Evolutionary conservation across 37 sponge, comb jelly and placozoan species (phyloP).

Genomic region (Ephydatia muelleri): DNA sequence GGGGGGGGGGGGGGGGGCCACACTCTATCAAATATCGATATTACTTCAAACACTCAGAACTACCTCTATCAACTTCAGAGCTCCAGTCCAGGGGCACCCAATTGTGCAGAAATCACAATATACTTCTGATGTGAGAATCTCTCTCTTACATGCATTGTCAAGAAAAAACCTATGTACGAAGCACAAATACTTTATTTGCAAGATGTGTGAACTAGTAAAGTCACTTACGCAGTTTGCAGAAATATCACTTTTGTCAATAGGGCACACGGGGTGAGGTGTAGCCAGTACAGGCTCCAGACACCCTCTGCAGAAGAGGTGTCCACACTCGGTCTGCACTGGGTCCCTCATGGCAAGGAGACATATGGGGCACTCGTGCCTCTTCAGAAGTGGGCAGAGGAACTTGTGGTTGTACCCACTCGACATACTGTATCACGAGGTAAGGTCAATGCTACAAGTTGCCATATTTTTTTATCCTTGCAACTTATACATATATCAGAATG

Average conservation of each 20-base stretch:
- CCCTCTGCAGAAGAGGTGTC: conserved; percentile 62
- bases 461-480: too few relatives aligned
- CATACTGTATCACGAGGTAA: too few relatives aligned
- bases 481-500: too few relatives aligned
- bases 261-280: conserved; percentile 30
- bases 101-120: not conserved
- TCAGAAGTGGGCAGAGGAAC: conserved; percentile 44
- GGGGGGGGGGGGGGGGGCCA: not conserved
- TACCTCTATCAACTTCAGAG: not conserved
- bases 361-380: conserved; percentile 58
- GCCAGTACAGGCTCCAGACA: conserved; percentile 56
- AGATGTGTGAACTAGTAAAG: too few relatives aligned
- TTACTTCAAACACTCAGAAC: too few relatives aligned
- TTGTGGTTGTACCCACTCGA: conserved; percentile 37
- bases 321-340: conserved; percentile 70
- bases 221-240: conserved; percentile 4
- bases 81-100: not conserved
- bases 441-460: too few relatives aligned
- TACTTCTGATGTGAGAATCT: not conserved
- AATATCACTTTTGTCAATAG: conserved; percentile 39
- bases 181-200: too few relatives aligned
- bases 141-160: not conserved
- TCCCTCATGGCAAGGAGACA: conserved; percentile 44
- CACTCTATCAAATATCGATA: too few relatives aligned
- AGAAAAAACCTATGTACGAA: not conserved